These are phyloP conservation scores for Regulus satrapa DNA, from an alignment of 2,113 vertebrate genomes.

Conservation along the genomic window DNA sequence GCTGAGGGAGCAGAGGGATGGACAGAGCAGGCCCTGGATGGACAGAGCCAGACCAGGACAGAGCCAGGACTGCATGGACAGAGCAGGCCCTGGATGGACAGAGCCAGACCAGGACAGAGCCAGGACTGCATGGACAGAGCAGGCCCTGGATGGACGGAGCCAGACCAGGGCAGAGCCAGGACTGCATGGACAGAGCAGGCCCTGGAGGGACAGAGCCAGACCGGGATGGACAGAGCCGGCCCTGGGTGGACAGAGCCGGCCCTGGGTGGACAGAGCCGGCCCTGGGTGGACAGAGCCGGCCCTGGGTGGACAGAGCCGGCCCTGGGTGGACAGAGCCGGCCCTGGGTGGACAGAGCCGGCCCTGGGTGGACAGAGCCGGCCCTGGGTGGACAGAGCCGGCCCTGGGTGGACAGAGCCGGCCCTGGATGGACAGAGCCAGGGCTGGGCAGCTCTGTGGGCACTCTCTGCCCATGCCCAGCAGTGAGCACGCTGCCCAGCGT, in stretches of 20 bases:
- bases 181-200: not conserved
- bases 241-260: not conserved
- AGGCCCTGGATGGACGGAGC: not conserved
- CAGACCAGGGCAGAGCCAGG: not conserved
- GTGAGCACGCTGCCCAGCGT: not conserved
- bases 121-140: not conserved
- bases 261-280: not conserved
- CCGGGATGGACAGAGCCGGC: rapidly evolving
- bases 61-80: rapidly evolving
- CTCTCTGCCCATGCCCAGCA: not conserved
- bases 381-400: too few relatives aligned
- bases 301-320: too few relatives aligned
- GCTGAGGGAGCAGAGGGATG: not conserved
- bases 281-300: not conserved
- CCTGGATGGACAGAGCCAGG: not conserved
- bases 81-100: rapidly evolving
- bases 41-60: rapidly evolving
- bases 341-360: too few relatives aligned
- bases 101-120: too few relatives aligned
- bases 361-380: too few relatives aligned
- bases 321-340: too few relatives aligned
- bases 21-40: not conserved
- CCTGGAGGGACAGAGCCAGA: not conserved
- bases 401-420: too few relatives aligned
- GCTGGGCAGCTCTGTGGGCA: not conserved